phyloP scores from a whole-genome alignment of 2,888 invertebrate genomes.

The Protonemura montana region DNA sequence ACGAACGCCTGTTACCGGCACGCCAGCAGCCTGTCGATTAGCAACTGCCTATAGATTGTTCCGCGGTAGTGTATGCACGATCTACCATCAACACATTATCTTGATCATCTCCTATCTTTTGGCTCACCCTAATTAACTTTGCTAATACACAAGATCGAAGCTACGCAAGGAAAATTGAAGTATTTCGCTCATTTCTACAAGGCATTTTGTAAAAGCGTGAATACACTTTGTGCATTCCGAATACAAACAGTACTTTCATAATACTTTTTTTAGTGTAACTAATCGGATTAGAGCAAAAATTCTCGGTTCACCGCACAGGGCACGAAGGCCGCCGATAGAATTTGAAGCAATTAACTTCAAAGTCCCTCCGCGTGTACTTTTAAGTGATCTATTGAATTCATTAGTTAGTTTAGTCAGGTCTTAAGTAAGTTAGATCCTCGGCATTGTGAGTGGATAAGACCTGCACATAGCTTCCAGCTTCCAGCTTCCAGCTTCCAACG shows the following conservation, averaged over 20 bases:
- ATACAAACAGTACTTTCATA: too few relatives aligned
- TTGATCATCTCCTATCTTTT: neutral
- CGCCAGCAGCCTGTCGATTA: neutral
- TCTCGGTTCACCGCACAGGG: too few relatives aligned
- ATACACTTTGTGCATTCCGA: too few relatives aligned
- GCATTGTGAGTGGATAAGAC: constrained; percentile 32
- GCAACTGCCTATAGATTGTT: neutral
- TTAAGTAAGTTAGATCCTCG: constrained; percentile 29
- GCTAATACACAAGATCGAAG: neutral
- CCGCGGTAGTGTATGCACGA: neutral
- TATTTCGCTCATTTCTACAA: too few relatives aligned
- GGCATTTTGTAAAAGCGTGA: too few relatives aligned
- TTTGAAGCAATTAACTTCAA: constrained; percentile 33
- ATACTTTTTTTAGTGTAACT: too few relatives aligned
- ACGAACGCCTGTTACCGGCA: neutral
- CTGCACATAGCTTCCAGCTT: constrained; percentile 5
- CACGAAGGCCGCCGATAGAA: constrained; percentile 19
- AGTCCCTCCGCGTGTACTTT: constrained; percentile 16
- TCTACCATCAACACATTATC: neutral
- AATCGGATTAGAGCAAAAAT: too few relatives aligned
- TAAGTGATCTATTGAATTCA: constrained; percentile 43
- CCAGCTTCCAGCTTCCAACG: neutral
- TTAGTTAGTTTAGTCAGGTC: constrained; percentile 34
- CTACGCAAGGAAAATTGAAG: too few relatives aligned
- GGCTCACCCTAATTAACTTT: neutral